A percentile compares a stretch with the other conserved stretches of the same genome.
Evolutionary conservation across 2,113 vertebrate species (phyloP).

Genomic region (Panurus biarmicus): DNA sequence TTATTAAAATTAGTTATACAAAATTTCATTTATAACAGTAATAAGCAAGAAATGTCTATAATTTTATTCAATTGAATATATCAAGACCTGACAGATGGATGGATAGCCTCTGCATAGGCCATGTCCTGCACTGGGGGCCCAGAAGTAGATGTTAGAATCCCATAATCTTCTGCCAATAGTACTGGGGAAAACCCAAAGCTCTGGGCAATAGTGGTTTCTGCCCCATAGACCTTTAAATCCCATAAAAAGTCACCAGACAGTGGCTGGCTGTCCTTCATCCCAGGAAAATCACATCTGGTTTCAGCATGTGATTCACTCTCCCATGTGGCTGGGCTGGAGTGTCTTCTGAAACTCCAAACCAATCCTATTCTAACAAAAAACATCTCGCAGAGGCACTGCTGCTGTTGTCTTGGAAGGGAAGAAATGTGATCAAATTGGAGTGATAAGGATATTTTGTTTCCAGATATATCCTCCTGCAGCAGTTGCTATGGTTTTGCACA

Average conservation of each 20-base stretch:
- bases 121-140: rapidly evolving
- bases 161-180: neutral
- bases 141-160: neutral
- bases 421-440: neutral
- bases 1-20: too few species aligned
- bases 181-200: neutral
- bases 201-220: neutral
- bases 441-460: neutral
- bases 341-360: neutral
- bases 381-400: neutral
- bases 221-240: neutral
- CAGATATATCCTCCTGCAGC: neutral
- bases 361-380: neutral
- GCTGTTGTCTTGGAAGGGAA: neutral
- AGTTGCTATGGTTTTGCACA: constrained; percentile 35
- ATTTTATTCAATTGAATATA: neutral
- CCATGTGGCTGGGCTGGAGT: neutral
- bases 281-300: neutral
- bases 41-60: neutral
- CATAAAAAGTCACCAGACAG: neutral
- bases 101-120: rapidly evolving
- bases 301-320: neutral
- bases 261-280: neutral
- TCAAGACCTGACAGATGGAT: neutral
- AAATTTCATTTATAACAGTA: too few species aligned